A percentile compares a stretch with the other conserved stretches of the same genome.
These are phyloP conservation scores for Tragelaphus eurycerus DNA, from an alignment of 2,797 vertebrate genomes.

Conservation along the genomic window DNA sequence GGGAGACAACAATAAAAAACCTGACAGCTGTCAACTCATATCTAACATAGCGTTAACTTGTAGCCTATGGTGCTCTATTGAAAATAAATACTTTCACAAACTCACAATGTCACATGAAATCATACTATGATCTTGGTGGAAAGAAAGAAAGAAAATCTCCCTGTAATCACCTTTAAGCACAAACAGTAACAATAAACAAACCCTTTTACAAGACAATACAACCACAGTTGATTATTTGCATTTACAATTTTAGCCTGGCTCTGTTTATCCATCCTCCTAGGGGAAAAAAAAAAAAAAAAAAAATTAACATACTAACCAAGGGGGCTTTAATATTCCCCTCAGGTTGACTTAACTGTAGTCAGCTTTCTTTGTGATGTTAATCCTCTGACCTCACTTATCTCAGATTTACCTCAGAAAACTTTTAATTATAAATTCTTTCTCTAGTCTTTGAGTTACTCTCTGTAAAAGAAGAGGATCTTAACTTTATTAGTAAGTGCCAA, in stretches of 20 bases:
- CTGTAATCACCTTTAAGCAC: not conserved
- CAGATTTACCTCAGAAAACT: not conserved
- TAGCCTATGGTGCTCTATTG: not conserved
- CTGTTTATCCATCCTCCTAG: not conserved
- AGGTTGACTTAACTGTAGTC: not conserved
- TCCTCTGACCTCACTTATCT: not conserved
- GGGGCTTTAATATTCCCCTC: not conserved
- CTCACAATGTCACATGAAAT: not conserved
- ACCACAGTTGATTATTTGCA: not conserved
- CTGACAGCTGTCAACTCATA: conserved; percentile 1
- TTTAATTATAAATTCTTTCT: not conserved
- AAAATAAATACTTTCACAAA: conserved; percentile 21
- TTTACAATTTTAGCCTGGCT: not conserved
- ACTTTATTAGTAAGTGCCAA: not conserved
- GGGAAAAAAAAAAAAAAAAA: not conserved
- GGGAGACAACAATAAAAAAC: not conserved
- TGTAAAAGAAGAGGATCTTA: not conserved
- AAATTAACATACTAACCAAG: not conserved
- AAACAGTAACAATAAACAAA: not conserved
- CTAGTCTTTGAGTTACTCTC: not conserved
- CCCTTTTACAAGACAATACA: too few relatives aligned
- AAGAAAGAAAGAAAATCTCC: not conserved
- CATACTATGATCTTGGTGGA: not conserved
- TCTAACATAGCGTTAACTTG: not conserved
- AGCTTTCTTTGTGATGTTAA: not conserved